A percentile compares a stretch with the other conserved stretches of the same genome.
Evolutionary conservation across 92 coral and sea anemone genomes (phyloP).

Genomic region (Montipora capitata): DNA sequence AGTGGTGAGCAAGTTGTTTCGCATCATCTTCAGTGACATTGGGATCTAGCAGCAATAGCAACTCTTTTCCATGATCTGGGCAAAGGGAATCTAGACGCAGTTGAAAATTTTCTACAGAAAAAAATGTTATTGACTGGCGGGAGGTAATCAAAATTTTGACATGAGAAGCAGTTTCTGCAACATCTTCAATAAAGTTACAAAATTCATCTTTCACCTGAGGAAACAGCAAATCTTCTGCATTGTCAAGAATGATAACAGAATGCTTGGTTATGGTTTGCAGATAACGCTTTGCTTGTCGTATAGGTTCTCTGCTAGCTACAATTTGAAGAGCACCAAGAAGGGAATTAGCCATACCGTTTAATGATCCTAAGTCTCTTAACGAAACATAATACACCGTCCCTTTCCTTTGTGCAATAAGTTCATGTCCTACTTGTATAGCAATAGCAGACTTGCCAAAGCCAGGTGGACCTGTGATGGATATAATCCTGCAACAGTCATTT

Average conservation of each 20-base stretch:
- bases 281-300: conserved; percentile 88
- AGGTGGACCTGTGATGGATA: conserved; percentile 93
- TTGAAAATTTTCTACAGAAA: conserved; percentile 79
- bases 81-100: conserved; percentile 75
- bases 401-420: conserved; percentile 73
- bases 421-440: conserved; percentile 94
- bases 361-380: conserved; percentile 83
- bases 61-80: conserved; percentile 81
- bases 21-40: conserved; percentile 80
- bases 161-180: conserved; percentile 85
- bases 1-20: conserved; percentile 81
- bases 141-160: conserved; percentile 88
- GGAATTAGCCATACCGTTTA: conserved; percentile 89
- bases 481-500: conserved; percentile 79
- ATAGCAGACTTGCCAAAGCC: conserved; percentile 98
- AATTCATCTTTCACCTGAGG: conserved; percentile 75
- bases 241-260: conserved; percentile 92
- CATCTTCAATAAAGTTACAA: conserved; percentile 81
- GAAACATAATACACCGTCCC: conserved; percentile 85
- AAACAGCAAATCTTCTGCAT: conserved; percentile 94
- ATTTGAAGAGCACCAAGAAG: conserved; percentile 93
- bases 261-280: conserved; percentile 67
- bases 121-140: conserved; percentile 80
- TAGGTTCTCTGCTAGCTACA: conserved; percentile 82
- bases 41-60: conserved; percentile 69